Conservation (phyloP, 2,888 invertebrate genomes). For the Macroteleia sp. region DNA sequence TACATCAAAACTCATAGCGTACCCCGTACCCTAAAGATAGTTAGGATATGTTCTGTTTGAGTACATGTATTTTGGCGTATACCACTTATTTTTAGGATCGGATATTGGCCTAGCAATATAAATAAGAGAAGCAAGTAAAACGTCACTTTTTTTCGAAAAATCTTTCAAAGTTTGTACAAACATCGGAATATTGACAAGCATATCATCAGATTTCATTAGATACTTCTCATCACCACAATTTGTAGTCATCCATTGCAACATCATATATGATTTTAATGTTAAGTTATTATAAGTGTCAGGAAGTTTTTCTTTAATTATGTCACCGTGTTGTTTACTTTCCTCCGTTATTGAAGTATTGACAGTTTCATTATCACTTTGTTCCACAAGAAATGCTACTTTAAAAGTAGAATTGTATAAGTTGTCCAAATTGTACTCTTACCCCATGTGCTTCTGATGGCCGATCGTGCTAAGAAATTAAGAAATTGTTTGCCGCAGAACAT, state of each 20-base stretch:
- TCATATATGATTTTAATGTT: slow-evolving; percentile 93
- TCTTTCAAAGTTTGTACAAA: slow-evolving; percentile 84
- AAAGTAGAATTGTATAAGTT: slow-evolving; percentile 80
- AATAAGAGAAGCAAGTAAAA: slow-evolving; percentile 91
- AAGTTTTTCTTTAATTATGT: slow-evolving; percentile 93
- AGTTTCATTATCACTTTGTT: slow-evolving; percentile 86
- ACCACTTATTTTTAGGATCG: slow-evolving; percentile 92
- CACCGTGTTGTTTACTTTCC: slow-evolving; percentile 88
- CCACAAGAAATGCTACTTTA: slow-evolving; percentile 86
- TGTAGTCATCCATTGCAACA: slow-evolving; percentile 91
- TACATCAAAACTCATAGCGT: slow-evolving; percentile 89
- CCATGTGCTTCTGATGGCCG: slow-evolving; percentile 90
- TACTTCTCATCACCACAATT: slow-evolving; percentile 88
- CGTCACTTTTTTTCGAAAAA: slow-evolving; percentile 79
- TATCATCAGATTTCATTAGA: slow-evolving; percentile 93
- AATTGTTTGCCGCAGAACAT: slow-evolving; percentile 89
- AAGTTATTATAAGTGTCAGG: slow-evolving; percentile 94
- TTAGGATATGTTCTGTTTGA: slow-evolving; percentile 89
- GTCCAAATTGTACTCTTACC: slow-evolving; percentile 85
- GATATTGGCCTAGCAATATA: slow-evolving; percentile 90
- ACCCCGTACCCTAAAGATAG: slow-evolving; percentile 93
- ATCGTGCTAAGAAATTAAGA: slow-evolving; percentile 88
- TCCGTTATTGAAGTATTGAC: slow-evolving; percentile 86
- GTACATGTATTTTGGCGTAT: slow-evolving; percentile 92
- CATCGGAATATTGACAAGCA: slow-evolving; percentile 91